Conservation (phyloP, 2,113 vertebrate species). For the Eonycteris spelaea region DNA sequence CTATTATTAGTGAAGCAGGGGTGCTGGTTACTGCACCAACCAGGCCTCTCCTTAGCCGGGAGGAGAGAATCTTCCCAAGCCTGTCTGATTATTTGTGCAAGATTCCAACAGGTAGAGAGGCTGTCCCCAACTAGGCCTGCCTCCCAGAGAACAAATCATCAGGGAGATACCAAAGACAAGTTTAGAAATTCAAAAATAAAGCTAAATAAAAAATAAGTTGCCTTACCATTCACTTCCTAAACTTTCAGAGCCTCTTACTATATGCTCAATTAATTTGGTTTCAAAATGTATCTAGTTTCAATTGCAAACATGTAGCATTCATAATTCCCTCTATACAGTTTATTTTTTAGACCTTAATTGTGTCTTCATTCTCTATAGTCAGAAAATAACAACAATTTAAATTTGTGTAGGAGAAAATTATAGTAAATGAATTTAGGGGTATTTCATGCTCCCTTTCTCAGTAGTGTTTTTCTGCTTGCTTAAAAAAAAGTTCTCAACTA, state of each 20-base stretch:
- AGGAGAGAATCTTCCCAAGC: neutral
- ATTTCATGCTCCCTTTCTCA: neutral
- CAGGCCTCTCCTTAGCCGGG: neutral
- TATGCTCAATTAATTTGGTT: neutral
- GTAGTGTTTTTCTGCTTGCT: neutral
- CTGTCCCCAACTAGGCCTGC: neutral
- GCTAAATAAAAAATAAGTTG: neutral
- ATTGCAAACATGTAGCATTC: neutral
- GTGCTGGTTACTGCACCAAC: neutral
- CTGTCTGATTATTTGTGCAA: neutral
- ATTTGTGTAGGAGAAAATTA: neutral
- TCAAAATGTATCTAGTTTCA: neutral
- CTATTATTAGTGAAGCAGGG: neutral
- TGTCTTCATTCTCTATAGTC: neutral
- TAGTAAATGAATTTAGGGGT: neutral
- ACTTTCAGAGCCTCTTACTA: neutral
- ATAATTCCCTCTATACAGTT: neutral
- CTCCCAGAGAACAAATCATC: neutral
- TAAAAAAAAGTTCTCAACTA: neutral
- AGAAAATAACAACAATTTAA: constrained; percentile 32
- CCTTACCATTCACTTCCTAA: neutral
- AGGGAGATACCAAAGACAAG: neutral
- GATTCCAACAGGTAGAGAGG: neutral
- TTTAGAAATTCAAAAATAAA: neutral
- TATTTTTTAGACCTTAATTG: neutral